Conservation (phyloP, 2,797 vertebrate species). For the Acanthurus leucopareius region DNA sequence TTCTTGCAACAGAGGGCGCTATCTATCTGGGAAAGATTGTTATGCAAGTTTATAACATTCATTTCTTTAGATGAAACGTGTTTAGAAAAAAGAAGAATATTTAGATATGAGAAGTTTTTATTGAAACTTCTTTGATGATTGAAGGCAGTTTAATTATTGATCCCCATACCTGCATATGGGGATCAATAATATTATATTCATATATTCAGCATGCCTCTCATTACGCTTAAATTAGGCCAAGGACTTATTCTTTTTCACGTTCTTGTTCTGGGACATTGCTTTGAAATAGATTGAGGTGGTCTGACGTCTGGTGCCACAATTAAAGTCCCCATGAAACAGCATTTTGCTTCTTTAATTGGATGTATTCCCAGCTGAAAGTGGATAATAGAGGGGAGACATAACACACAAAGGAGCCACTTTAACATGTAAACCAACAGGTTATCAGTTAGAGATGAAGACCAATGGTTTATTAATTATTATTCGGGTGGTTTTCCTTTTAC, state of each 20-base stretch:
- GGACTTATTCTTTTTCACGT: constrained; percentile 21
- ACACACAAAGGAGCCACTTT: constrained; percentile 24
- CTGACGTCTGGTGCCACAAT: constrained; percentile 48
- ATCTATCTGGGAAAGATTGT: constrained; percentile 5
- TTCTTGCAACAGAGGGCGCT: constrained; percentile 62
- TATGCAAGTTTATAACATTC: neutral
- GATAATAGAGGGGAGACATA: constrained; percentile 6
- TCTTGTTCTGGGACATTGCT: constrained; percentile 25
- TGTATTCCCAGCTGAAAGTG: constrained; percentile 45
- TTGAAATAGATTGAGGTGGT: constrained; percentile 32
- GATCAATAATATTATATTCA: too few species aligned
- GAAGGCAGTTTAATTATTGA: neutral
- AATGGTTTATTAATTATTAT: neutral
- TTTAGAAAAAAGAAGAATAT: neutral
- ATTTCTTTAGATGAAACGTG: neutral
- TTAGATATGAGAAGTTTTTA: neutral
- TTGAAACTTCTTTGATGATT: neutral
- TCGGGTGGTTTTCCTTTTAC: neutral
- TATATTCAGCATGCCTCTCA: neutral
- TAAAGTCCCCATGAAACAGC: constrained; percentile 49
- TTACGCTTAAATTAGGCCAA: constrained; percentile 23
- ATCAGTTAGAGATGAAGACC: neutral
- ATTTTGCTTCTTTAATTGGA: constrained; percentile 55
- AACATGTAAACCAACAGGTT: constrained; percentile 16
- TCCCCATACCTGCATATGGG: too few species aligned